Evolutionary conservation across 35 echinoderm and acorn worm genomes (phyloP).

Genomic region (Heliocidaris erythrogramma): DNA sequence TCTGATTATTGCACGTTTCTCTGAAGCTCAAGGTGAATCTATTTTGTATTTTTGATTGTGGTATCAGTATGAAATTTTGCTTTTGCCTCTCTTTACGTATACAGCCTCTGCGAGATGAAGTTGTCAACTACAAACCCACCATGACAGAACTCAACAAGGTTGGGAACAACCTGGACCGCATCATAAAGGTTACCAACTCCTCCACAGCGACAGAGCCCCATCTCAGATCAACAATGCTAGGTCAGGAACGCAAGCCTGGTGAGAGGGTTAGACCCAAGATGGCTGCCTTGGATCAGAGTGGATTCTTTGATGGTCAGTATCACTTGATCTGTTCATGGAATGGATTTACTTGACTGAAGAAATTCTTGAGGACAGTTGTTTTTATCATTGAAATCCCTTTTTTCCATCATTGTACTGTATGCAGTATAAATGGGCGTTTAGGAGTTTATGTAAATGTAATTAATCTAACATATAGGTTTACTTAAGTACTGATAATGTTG

Average conservation of each 20-base stretch:
- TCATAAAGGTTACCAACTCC: conserved; percentile 69
- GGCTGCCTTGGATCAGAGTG: conserved; percentile 59
- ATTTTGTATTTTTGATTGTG: too few species aligned
- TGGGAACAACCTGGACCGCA: conserved; percentile 64
- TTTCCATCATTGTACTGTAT: too few species aligned
- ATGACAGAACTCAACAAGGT: conserved; percentile 59
- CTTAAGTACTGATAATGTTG: too few species aligned
- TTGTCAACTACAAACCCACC: conserved; percentile 62
- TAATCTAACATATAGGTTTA: too few species aligned
- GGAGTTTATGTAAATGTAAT: too few species aligned
- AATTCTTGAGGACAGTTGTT: too few species aligned
- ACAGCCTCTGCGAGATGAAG: conserved; percentile 76
- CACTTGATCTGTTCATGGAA: neutral
- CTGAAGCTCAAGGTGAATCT: too few species aligned
- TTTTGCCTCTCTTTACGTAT: neutral
- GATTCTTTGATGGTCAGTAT: conserved; percentile 74
- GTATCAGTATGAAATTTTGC: neutral
- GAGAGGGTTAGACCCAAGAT: conserved; percentile 59
- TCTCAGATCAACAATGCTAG: conserved; percentile 62
- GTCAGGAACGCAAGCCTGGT: conserved; percentile 60
- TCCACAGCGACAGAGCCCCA: conserved; percentile 67
- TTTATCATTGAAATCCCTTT: too few species aligned
- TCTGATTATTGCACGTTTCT: too few species aligned
- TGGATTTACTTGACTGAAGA: neutral
- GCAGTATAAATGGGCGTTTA: too few species aligned